Percentiles rank a stretch among this genome's conserved stretches.
Conservation (phyloP, 2,113 vertebrate species). For the Canis aureus region DNA sequence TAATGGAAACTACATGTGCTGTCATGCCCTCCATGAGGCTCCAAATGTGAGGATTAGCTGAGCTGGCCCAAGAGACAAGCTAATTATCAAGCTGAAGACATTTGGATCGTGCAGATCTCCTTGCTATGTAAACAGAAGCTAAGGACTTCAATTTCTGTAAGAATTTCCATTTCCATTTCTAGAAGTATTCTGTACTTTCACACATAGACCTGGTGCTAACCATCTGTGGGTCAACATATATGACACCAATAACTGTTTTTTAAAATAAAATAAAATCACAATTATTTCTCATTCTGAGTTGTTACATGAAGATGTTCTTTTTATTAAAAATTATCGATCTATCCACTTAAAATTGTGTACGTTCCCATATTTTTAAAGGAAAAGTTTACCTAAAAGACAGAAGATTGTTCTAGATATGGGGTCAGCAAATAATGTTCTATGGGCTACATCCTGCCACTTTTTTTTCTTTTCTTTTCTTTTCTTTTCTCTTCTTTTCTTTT, state of each 20-base stretch:
- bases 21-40: not conserved
- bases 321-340: not conserved
- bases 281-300: slow-evolving; percentile 9
- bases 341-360: not conserved
- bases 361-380: not conserved
- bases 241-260: not conserved
- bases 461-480: not conserved
- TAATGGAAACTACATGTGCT: not conserved
- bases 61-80: not conserved
- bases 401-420: not conserved
- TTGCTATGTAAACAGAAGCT: not conserved
- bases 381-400: not conserved
- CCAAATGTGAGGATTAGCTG: not conserved
- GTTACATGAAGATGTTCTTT: not conserved
- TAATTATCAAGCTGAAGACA: not conserved
- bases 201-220: not conserved
- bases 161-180: not conserved
- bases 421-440: not conserved
- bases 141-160: not conserved
- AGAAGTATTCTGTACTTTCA: not conserved
- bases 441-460: not conserved
- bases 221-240: not conserved
- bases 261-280: slow-evolving; percentile 1
- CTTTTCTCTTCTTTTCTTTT: not conserved
- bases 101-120: not conserved